Evolutionary conservation across 2,888 invertebrate genomes (phyloP).

Genomic region (Ischnus inquisitorius): DNA sequence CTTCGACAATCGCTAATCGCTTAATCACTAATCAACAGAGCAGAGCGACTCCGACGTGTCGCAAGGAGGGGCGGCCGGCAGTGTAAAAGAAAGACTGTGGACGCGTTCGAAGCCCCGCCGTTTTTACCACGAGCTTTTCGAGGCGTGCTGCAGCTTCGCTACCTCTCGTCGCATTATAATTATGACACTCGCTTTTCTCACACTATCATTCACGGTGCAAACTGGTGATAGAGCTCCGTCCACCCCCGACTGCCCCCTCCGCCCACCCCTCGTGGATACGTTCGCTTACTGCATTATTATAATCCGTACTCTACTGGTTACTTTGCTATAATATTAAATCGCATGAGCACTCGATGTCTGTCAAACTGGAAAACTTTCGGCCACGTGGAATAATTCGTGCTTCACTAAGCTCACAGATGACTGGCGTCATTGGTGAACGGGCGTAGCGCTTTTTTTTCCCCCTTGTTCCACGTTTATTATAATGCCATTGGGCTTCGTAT

Average conservation of each 20-base stretch:
- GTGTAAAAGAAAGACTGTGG: slow-evolving; percentile 15
- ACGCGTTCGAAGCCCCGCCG: background rate
- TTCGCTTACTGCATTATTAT: slow-evolving; percentile 34
- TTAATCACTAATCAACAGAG: slow-evolving; percentile 64
- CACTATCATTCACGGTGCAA: slow-evolving; percentile 3
- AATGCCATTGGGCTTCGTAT: slow-evolving; percentile 35
- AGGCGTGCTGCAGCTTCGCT: slow-evolving; percentile 62
- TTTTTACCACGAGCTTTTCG: slow-evolving; percentile 52
- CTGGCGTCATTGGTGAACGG: slow-evolving; percentile 46
- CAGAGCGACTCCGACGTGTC: slow-evolving; percentile 33
- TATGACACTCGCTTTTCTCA: slow-evolving; percentile 48
- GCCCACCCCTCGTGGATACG: slow-evolving; percentile 2
- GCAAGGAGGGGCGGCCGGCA: slow-evolving; percentile 46
- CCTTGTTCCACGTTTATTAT: slow-evolving; percentile 45
- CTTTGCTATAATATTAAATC: slow-evolving; percentile 70
- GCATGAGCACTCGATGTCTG: slow-evolving; percentile 82
- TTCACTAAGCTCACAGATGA: slow-evolving; percentile 59
- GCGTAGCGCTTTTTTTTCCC: slow-evolving; percentile 40
- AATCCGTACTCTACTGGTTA: slow-evolving; percentile 31
- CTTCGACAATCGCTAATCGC: slow-evolving; percentile 49
- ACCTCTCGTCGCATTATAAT: slow-evolving; percentile 42
- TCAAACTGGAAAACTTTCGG: slow-evolving; percentile 83
- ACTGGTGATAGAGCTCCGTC: background rate
- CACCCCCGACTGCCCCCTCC: background rate
- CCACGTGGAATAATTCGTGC: slow-evolving; percentile 81